A percentile compares a stretch with the other conserved stretches of the same genome.
Evolutionary conservation across 2,113 vertebrate species (phyloP).

Genomic region (Pagrus major): DNA sequence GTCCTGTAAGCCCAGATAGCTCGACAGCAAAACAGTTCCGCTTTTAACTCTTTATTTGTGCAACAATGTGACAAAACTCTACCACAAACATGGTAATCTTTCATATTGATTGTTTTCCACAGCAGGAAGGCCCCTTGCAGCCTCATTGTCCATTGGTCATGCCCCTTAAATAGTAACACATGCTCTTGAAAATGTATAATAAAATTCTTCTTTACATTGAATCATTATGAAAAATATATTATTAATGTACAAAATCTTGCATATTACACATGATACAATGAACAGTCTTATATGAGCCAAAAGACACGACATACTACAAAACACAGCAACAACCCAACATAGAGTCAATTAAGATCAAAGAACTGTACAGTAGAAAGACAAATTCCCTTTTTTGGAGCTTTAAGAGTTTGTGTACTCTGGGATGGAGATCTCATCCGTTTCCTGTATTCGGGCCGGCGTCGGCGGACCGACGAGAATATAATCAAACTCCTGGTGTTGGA

Average conservation of each 20-base stretch:
- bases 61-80: conserved; percentile 81
- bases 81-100: conserved; percentile 78
- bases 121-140: conserved; percentile 51
- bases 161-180: conserved; percentile 81
- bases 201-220: conserved; percentile 81
- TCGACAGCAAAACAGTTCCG: conserved; percentile 23
- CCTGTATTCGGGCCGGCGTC: conserved; percentile 90
- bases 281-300: conserved; percentile 82
- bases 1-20: conserved; percentile 8
- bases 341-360: conserved; percentile 63
- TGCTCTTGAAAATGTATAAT: conserved; percentile 81
- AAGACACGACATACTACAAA: conserved; percentile 75
- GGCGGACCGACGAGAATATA: conserved; percentile 91
- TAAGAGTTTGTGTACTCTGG: conserved; percentile 91
- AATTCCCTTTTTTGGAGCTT: conserved; percentile 15
- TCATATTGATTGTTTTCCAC: conserved; percentile 81
- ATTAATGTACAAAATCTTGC: conserved; percentile 85
- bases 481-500: conserved; percentile 93
- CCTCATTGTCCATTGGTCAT: conserved; percentile 68
- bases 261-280: conserved; percentile 84
- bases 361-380: conserved; percentile 73
- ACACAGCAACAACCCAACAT: conserved; percentile 76
- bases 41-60: conserved; percentile 83
- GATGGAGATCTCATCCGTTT: conserved; percentile 91
- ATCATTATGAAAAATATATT: conserved; percentile 86